A percentile compares a stretch with the other conserved stretches of the same genome.
Conservation (phyloP, 2,888 invertebrate genomes). For the Callimorpha dominula region DNA sequence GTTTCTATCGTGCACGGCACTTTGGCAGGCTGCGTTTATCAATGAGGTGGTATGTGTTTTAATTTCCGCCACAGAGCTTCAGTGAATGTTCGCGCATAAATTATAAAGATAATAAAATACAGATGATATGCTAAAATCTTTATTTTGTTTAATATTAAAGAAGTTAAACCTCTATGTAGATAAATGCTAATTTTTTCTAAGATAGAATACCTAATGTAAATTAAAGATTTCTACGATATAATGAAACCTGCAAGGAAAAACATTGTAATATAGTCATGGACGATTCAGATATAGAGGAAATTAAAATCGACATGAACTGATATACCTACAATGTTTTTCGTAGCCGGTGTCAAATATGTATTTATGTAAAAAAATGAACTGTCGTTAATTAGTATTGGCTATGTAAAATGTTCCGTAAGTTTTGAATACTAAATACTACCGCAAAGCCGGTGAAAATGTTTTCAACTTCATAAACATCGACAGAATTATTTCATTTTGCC, state of each 20-base stretch:
- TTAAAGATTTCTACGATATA: constrained; percentile 74
- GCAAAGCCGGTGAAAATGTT: constrained; percentile 56
- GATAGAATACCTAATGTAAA: constrained; percentile 67
- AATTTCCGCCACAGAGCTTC: constrained; percentile 73
- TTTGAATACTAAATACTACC: constrained; percentile 55
- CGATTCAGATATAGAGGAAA: not conserved
- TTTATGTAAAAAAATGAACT: constrained; percentile 76
- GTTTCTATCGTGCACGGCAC: not conserved
- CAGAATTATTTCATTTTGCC: constrained; percentile 78
- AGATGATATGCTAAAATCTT: constrained; percentile 44
- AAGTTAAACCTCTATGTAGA: constrained; percentile 52
- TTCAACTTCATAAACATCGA: constrained; percentile 77
- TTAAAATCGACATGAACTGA: not conserved
- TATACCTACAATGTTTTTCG: constrained; percentile 8
- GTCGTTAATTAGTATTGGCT: constrained; percentile 67
- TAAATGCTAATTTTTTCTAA: constrained; percentile 63
- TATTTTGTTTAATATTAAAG: constrained; percentile 46
- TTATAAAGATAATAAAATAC: constrained; percentile 47
- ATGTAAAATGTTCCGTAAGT: constrained; percentile 60
- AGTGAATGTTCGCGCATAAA: constrained; percentile 68
- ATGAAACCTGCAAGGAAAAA: constrained; percentile 4
- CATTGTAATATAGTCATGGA: not conserved
- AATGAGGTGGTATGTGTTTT: constrained; percentile 47
- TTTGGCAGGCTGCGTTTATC: constrained; percentile 44
- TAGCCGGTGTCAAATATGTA: constrained; percentile 65